Evolutionary conservation across 2,113 vertebrate genomes (phyloP), one percentile per base, ranked within the genome.

Genomic region (Passer domesticus): DNA sequence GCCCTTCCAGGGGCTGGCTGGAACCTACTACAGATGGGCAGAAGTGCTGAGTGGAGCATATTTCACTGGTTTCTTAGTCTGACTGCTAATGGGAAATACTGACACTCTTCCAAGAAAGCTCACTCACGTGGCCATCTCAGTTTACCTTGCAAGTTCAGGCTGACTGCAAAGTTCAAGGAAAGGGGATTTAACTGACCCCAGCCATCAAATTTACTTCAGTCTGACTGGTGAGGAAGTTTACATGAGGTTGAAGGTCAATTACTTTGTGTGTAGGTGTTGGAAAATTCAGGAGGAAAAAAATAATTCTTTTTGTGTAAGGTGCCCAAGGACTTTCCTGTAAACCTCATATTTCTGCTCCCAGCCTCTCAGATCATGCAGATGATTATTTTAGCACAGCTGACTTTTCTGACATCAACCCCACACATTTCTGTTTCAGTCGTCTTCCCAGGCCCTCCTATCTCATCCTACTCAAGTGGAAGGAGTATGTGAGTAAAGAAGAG

Each of bases 81-180:
- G 47, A 9, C 33, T 50, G 11, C 60, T 83, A 13, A 28, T 35
- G 11, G n/a, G 23, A 79, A 83, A 53, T 55, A 33, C 30, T 44
- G 27, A 18, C 5, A 52, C 5, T 66, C 13, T n/a, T 2, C 0
- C 25, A 78, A 43, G 55, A 87, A 70, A 59, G 12, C 2, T 46
- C 7, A 0, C 35, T 69, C 53, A 28, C 0, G 0, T 4, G 5
- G 33, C 52, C 37, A 33, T 83, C 59, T 80, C 55, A 50, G 24
- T 18, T 87, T 81, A n/a, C 18, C 24, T 68, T 79, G 4, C 44
- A 59, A 60, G 28, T 47, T 79, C 39, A 58, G 37, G 19, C 53
- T 73, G 75, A 35, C 22, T 2, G 1, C 35, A 55, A 9, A n/a
- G 31, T 81, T 82, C 20, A 56, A 39, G 52, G 47, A 80, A 59